Conservation (phyloP, 2,888 invertebrate genomes). For the Catocala sponsa region DNA sequence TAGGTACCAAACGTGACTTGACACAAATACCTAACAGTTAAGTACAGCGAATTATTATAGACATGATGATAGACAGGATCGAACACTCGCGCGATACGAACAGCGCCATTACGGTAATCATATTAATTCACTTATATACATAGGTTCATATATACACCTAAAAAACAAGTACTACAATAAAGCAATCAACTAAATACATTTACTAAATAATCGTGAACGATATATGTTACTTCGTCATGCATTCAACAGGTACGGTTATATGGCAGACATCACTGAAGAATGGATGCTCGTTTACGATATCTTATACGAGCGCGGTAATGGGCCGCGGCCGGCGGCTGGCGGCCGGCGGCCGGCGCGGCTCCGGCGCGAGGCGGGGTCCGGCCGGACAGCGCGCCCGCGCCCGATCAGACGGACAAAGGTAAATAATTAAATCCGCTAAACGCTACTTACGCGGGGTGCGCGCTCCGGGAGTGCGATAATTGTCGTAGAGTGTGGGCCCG, state of each 20-base stretch:
- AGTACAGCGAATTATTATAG: slow-evolving; percentile 7
- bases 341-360: slow-evolving; percentile 29
- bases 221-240: slow-evolving; percentile 64
- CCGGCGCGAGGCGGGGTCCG: slow-evolving; percentile 26
- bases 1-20: slow-evolving; percentile 14
- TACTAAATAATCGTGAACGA: slow-evolving; percentile 41
- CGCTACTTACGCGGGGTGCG: slow-evolving; percentile 78
- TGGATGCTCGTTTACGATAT: slow-evolving; percentile 52
- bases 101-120: slow-evolving; percentile 37
- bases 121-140: slow-evolving; percentile 20
- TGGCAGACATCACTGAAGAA: slow-evolving; percentile 65
- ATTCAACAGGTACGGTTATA: slow-evolving; percentile 80
- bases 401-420: slow-evolving; percentile 53
- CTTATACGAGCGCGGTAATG: slow-evolving; percentile 46
- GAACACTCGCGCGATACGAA: slow-evolving; percentile 17
- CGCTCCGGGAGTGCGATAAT: slow-evolving; percentile 68
- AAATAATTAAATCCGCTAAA: slow-evolving; percentile 69
- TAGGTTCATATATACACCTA: slow-evolving; percentile 16
- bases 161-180: slow-evolving; percentile 26
- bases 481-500: slow-evolving; percentile 76
- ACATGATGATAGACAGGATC: neutral
- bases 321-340: slow-evolving; percentile 30
- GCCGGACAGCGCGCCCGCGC: slow-evolving; percentile 32
- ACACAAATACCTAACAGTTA: slow-evolving; percentile 16
- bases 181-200: slow-evolving; percentile 49